Evolutionary conservation across 2,888 invertebrate genomes (phyloP).

Genomic region (Dryobotodes eremita): DNA sequence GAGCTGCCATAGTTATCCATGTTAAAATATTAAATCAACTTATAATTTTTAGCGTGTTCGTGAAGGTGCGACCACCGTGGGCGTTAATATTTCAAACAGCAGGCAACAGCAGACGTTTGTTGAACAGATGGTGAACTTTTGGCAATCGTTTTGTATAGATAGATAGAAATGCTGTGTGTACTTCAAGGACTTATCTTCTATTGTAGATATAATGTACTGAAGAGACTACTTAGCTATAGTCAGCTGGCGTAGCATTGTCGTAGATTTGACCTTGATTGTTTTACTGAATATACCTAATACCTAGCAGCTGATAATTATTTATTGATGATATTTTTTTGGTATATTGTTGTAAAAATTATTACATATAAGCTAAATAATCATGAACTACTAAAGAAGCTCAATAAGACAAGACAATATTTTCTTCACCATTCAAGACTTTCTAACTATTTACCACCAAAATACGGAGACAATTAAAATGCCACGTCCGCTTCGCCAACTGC

Average conservation of each 20-base stretch:
- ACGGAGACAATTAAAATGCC: slow-evolving; percentile 28
- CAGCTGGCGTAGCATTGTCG: neutral
- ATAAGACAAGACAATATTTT: neutral
- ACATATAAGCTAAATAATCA: neutral
- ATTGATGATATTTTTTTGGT: neutral
- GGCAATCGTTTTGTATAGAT: neutral
- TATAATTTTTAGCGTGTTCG: no score
- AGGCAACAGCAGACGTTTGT: neutral
- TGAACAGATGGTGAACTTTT: neutral
- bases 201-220: neutral
- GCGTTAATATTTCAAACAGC: neutral
- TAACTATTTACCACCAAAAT: slow-evolving; percentile 6
- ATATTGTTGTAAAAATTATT: neutral
- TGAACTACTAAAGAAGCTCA: neutral
- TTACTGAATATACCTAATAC: neutral
- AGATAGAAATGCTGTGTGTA: neutral
- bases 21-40: no score
- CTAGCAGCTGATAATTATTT: neutral
- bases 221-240: neutral
- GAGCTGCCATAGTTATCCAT: no score
- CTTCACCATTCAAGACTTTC: neutral
- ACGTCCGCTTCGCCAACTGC: slow-evolving; percentile 40
- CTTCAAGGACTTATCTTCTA: neutral
- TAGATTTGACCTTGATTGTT: neutral
- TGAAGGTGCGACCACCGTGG: neutral